phyloP scores from a whole-genome alignment of 2,113 vertebrate genomes.

The Solea solea region DNA sequence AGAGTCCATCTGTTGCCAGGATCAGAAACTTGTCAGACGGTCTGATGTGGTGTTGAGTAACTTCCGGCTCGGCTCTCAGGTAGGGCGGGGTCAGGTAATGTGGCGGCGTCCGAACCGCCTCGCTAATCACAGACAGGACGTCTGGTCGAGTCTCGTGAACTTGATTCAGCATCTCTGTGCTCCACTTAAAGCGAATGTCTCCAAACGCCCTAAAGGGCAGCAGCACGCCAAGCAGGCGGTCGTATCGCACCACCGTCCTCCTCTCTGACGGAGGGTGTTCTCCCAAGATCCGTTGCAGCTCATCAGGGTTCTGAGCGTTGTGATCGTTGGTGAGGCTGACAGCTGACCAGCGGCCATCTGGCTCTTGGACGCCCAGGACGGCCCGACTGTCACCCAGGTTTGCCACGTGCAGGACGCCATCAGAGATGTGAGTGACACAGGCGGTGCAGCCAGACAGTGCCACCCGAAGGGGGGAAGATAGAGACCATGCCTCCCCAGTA shows the following conservation, averaged over 20 bases:
- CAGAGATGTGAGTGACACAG: conserved; percentile 63
- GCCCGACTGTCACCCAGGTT: conserved; percentile 77
- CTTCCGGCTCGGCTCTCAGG: conserved; percentile 68
- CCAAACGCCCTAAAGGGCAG: conserved; percentile 77
- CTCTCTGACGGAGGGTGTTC: conserved; percentile 65
- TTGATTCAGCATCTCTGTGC: conserved; percentile 59
- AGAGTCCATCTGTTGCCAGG: conserved; percentile 73
- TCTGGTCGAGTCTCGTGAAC: conserved; percentile 56
- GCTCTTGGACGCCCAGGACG: conserved; percentile 66
- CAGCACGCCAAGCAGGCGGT: conserved; percentile 73
- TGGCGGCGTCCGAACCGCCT: conserved; percentile 22
- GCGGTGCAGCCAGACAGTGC: conserved; percentile 75
- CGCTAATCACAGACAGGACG: conserved; percentile 24
- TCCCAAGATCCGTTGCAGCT: conserved; percentile 67
- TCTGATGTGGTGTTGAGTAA: conserved; percentile 57
- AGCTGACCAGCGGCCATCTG: conserved; percentile 55
- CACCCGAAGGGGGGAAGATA: conserved; percentile 64
- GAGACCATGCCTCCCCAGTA: conserved; percentile 35
- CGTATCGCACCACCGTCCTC: conserved; percentile 65
- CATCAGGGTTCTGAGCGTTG: conserved; percentile 72
- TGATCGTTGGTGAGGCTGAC: conserved; percentile 72
- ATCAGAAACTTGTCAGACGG: conserved; percentile 74
- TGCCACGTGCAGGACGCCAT: conserved; percentile 60
- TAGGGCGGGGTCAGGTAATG: conserved; percentile 75
- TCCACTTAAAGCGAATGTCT: conserved; percentile 77